These are phyloP conservation scores for Penaeus japonicus DNA, from an alignment of 1,140 invertebrate species.

Conservation along the genomic window DNA sequence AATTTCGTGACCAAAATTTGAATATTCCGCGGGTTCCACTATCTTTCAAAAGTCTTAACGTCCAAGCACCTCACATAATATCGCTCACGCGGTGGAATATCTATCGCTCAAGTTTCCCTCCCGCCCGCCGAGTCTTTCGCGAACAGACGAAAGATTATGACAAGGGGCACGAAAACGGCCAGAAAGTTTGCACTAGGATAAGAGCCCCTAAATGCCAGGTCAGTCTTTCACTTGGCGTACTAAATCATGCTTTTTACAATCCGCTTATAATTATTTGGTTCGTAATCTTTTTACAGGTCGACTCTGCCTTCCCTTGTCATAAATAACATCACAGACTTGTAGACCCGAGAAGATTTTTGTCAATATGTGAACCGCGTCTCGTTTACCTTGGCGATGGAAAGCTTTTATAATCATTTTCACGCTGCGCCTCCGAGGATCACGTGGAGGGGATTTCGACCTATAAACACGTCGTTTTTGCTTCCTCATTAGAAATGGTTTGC, in stretches of 20 bases:
- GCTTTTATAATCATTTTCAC: no score
- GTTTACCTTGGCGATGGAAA: no score
- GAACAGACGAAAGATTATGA: conserved; percentile 50
- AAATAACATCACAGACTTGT: no score
- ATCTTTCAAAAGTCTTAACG: conserved; percentile 6
- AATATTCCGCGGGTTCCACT: conserved; percentile 47
- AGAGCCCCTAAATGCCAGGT: conserved; percentile 44
- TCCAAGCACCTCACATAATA: conserved; percentile 16
- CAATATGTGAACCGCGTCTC: no score
- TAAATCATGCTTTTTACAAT: conserved; percentile 51
- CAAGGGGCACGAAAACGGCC: conserved; percentile 18
- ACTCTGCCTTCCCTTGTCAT: background rate
- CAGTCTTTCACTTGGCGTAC: conserved; percentile 50
- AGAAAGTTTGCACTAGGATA: conserved; percentile 17
- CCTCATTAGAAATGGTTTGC: no score
- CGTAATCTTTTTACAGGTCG: conserved; percentile 33
- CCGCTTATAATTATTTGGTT: conserved; percentile 50
- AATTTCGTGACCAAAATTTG: conserved; percentile 56
- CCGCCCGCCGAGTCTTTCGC: conserved; percentile 14
- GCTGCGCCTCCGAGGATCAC: no score
- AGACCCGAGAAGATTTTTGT: no score
- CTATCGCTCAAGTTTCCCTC: background rate
- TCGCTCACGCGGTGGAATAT: conserved; percentile 11
- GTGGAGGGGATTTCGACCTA: no score
- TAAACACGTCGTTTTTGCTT: no score